Evolutionary conservation across 2,113 vertebrate genomes (phyloP).

Genomic region (Rhombomys opimus): DNA sequence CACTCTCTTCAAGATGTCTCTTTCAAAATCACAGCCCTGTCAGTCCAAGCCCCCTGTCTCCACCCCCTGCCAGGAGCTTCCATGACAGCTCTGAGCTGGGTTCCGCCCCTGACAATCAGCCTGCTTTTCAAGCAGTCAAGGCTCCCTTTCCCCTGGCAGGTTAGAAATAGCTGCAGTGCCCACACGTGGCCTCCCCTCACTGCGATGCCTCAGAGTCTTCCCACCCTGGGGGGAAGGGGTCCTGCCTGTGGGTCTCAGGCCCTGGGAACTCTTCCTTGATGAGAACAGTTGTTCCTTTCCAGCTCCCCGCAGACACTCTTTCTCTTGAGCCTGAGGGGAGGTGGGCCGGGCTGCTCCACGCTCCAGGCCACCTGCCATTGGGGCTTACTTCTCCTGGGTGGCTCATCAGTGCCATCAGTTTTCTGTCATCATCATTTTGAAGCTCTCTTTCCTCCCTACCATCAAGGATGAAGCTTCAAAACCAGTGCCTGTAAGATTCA

Average conservation of each 20-base stretch:
- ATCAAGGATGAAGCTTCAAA: neutral
- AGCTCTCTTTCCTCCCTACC: neutral
- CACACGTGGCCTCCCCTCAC: conserved; percentile 38
- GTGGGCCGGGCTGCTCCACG: neutral
- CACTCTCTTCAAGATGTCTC: conserved; percentile 71
- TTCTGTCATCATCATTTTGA: neutral
- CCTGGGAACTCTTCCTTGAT: neutral
- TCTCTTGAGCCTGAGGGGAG: neutral
- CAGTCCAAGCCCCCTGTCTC: conserved; percentile 71
- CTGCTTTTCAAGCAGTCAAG: conserved; percentile 66
- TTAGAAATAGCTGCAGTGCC: conserved; percentile 60
- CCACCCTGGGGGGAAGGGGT: neutral
- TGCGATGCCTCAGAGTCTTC: neutral
- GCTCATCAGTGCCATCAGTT: neutral
- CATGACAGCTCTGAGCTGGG: conserved; percentile 71
- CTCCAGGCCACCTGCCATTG: neutral
- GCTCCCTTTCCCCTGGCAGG: neutral
- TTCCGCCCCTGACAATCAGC: conserved; percentile 81
- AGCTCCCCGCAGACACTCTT: neutral
- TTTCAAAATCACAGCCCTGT: conserved; percentile 82
- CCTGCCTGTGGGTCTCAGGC: neutral
- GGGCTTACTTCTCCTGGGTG: neutral
- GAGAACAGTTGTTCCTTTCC: neutral
- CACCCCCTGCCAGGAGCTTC: conserved; percentile 76
- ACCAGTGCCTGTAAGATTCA: neutral